Conservation (phyloP, 1,140 invertebrate species). For the Brachionus rubens region DNA sequence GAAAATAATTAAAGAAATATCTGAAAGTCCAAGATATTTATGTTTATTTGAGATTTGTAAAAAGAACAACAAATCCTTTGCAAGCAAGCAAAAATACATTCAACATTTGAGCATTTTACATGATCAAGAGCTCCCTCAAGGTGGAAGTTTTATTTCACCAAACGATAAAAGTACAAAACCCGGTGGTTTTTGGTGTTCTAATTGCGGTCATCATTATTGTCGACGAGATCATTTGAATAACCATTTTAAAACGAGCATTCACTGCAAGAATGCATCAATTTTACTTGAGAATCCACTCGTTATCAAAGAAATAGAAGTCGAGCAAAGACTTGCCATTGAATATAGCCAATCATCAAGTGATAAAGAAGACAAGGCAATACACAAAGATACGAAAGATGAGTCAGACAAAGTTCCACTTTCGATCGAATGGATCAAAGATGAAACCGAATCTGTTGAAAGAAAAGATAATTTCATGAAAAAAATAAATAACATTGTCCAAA, state of each 20-base stretch:
- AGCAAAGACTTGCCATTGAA: neutral
- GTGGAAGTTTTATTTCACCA: neutral
- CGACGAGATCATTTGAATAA: neutral
- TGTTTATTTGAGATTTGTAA: neutral
- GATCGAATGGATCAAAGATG: no score
- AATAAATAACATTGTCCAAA: no score
- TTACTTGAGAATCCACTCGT: neutral
- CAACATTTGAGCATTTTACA: slow-evolving; percentile 4
- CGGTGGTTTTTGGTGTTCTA: slow-evolving; percentile 7
- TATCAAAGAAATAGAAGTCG: neutral
- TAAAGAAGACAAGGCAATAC: neutral
- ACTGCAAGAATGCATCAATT: neutral
- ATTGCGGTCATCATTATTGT: neutral
- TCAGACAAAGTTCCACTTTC: no score
- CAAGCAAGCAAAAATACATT: neutral
- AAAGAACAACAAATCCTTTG: neutral
- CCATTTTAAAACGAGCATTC: neutral
- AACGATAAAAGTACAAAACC: slow-evolving; percentile 1
- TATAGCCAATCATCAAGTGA: neutral
- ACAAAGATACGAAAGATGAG: no score
- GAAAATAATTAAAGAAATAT: neutral
- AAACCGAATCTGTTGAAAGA: no score
- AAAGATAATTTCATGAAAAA: no score
- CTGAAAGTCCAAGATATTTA: neutral
- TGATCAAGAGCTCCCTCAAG: neutral